Evolutionary conservation across 2,888 invertebrate species (phyloP).

Genomic region (Norana najaformis): DNA sequence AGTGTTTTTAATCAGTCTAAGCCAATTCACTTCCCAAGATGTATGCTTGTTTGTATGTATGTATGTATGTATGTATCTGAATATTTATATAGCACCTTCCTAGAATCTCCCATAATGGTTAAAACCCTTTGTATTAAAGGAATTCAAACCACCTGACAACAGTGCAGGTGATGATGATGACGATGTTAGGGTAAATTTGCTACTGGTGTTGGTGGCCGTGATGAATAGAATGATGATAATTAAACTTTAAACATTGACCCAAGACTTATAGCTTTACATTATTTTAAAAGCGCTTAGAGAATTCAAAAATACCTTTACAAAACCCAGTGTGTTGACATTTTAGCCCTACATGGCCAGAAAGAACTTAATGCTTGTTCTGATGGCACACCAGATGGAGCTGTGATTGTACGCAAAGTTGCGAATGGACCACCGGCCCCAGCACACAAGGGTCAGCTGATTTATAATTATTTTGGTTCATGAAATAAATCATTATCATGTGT

Average conservation of each 20-base stretch:
- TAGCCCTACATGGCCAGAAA: background rate
- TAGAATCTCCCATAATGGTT: background rate
- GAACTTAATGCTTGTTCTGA: background rate
- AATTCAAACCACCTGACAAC: background rate
- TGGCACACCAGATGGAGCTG: background rate
- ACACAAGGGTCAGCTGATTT: background rate
- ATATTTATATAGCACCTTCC: background rate
- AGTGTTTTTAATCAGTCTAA: background rate
- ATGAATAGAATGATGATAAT: no score
- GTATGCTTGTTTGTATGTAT: background rate
- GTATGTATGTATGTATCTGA: background rate
- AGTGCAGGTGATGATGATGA: background rate
- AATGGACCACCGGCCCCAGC: background rate
- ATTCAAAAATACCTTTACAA: background rate
- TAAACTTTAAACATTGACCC: no score
- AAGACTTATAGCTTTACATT: no score
- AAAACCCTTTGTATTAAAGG: no score
- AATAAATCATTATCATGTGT: background rate
- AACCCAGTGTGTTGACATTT: background rate
- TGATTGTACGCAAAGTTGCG: slow-evolving; percentile 15
- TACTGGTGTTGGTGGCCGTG: background rate
- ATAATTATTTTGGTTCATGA: background rate
- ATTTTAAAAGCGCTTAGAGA: background rate
- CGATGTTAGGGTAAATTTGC: background rate
- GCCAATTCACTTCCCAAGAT: background rate